Evolutionary conservation across 1,140 invertebrate species (phyloP), one percentile per base, ranked within the genome.

Genomic region (Bilobella aurantiaca): DNA sequence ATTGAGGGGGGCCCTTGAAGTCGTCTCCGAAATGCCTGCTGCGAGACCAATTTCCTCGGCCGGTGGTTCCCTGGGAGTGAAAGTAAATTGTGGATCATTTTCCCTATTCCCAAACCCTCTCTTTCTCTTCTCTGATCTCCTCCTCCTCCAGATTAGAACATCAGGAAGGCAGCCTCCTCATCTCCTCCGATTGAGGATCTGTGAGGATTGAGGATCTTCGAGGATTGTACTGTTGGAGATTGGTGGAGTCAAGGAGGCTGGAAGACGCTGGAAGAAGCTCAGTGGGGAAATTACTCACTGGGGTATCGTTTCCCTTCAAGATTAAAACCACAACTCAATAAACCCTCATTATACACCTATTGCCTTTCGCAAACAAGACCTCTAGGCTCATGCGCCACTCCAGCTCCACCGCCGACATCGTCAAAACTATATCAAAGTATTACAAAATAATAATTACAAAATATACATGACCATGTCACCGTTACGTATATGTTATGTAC

Each of bases 311-410:
- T 72, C 66, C 62, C 70, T 68, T 63, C 63, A 58, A 72, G 70
- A 72, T 72, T 72, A 72, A 72, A 72, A 72, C 67, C 70, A 69
- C 70, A 72, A 69, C 70, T 72, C 70, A 72, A 69, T 72, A 72
- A 69, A 67, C 42, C 29, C 65, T 72, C 65, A 72, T 72, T 53
- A 53, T 69, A 69, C 65, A 63, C 64, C 59, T 71, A 66, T 66
- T 68, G 64, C 25, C 62, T 47, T 57, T 16, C 30, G 23, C 23
- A n/a, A n/a, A n/a, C n/a, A n/a, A n/a, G n/a, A n/a, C n/a, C n/a
- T n/a, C n/a, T n/a, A n/a, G n/a, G n/a, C n/a, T n/a, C n/a, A n/a
- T n/a, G n/a, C n/a, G n/a, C n/a, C n/a, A n/a, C n/a, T n/a, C n/a
- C n/a, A n/a, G n/a, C n/a, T n/a, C n/a, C n/a, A n/a, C n/a, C n/a